Evolutionary conservation across 2,797 vertebrate species (phyloP), one percentile per base, ranked within the genome.

Genomic region (Hypotaenidia okinawae): DNA sequence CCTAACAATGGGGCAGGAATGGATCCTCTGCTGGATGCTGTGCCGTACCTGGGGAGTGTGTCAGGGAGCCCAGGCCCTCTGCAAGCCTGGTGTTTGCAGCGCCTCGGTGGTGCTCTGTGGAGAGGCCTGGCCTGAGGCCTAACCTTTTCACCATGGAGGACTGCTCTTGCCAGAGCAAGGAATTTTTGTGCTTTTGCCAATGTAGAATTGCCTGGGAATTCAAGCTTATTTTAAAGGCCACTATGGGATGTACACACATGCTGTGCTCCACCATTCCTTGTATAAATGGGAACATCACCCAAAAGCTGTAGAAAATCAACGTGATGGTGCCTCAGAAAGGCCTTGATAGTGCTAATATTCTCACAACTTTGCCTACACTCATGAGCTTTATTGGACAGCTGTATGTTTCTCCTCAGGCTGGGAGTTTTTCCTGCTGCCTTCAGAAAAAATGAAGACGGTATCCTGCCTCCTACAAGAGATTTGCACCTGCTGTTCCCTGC

Each of bases 401-500:
- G 47, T 33, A 23, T 18, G 6, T 52, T 82, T 79, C 43, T 70
- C 43, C 57, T 61, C 39, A 68, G 61, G 69, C 72, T 33, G 37
- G 24, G 72, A 92, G 43, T 25, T 89, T 64, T 81, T 91, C 62
- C 79, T 51, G 58, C 3, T 1, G 72, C 72, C 27, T 52, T 61
- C 43, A 82, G 78, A 83, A 70, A 68, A 68, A 83, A 64, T 43
- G 39, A 76, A 80, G 76, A 47, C 64, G 59, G 25, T 81, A 21
- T 76, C 70, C 52, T 86, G 76, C 75, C 78, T 89, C 76, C 74
- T 47, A 45, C 49, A 61, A 47, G 61, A 93, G 79, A 82, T 91
- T 61, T 55, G 70, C 80, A 67, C 80, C 91, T 90, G 62, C 89
- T 93, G 76, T 91, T 91, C 58, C 39, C 72, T 61, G 82, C 49